phyloP scores from a whole-genome alignment of 1,140 invertebrate species.

The Drosophila takahashii region DNA sequence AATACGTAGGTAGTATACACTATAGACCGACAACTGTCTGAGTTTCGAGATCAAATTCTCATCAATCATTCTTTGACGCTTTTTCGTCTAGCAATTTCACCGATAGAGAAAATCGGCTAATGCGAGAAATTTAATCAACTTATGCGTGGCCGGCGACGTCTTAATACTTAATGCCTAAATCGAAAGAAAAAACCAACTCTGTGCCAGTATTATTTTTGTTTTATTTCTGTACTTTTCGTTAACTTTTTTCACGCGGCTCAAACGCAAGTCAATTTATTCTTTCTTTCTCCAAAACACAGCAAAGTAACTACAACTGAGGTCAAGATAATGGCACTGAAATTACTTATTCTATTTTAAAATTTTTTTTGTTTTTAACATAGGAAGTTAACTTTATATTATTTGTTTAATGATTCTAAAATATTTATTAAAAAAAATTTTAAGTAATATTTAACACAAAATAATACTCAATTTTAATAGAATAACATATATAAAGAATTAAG shows the following conservation, averaged over 20 bases:
- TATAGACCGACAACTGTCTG: constrained; percentile 14
- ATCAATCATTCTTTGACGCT: constrained; percentile 71
- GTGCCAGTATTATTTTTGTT: constrained; percentile 53
- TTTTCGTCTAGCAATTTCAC: constrained; percentile 62
- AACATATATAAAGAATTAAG: no score
- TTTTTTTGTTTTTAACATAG: no score
- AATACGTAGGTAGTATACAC: no score
- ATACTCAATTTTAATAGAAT: no score
- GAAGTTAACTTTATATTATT: no score
- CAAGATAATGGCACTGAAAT: not conserved
- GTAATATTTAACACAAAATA: no score
- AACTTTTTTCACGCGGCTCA: constrained; percentile 43
- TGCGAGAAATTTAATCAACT: constrained; percentile 80
- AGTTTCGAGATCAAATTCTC: constrained; percentile 57
- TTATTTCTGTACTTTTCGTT: constrained; percentile 39
- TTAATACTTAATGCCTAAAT: constrained; percentile 54
- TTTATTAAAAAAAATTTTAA: no score
- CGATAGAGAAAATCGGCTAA: constrained; percentile 71
- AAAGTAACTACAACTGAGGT: constrained; percentile 2
- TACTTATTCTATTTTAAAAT: not conserved
- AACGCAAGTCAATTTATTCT: constrained; percentile 65
- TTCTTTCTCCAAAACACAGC: constrained; percentile 52
- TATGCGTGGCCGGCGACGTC: constrained; percentile 63
- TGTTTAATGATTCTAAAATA: no score
- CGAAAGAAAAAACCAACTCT: constrained; percentile 25